Evolutionary conservation across 1,140 invertebrate species (phyloP), one percentile per base, ranked within the genome.

Genomic region (Ceratosolen fusciceps): DNA sequence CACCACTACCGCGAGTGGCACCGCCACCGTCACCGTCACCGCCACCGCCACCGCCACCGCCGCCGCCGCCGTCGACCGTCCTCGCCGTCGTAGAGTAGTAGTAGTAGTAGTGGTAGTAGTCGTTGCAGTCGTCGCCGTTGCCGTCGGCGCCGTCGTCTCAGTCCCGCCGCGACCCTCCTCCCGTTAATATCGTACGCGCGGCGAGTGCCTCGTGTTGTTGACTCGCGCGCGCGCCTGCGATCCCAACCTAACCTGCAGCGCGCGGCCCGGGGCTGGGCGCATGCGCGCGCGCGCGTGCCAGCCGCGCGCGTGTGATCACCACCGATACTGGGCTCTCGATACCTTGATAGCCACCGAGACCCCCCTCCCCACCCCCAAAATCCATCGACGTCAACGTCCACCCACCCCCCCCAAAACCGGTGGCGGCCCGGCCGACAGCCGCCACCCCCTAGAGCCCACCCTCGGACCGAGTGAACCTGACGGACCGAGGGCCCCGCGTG

Each of bases 161-260:
- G 88, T 90, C 84, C 86, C 84, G 85, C 82, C 87, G 86, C 88
- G 86, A 86, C 87, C 85, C 84, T 88, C 85, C 86, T 86, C 87
- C 85, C 86, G 87, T 83, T 79, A 78, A 82, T 81, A 81, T 88
- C 84, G 83, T 82, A 43, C 54, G 62, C 71, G 81, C 80, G 72
- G 54, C 77, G 80, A 83, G 81, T 80, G 82, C 68, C 81, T 81
- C 74, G 82, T 70, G 79, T 79, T 67, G 60, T 54, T 74, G n/a
- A 65, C 74, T 62, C 74, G 49, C 58, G 72, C 72, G 72, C 72
- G 72, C 39, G 47, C 70, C 54, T 31, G 37, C 39, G 65, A 5
- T 60, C 49, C 60, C 60, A 62, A 62, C 60, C 65, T 47, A 68
- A 68, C 65, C 34, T 39, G 65, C 39, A 68, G 24, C 56, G 56